These are phyloP conservation scores for Proisotoma minuta DNA, from an alignment of 2,888 invertebrate species.

Conservation along the genomic window DNA sequence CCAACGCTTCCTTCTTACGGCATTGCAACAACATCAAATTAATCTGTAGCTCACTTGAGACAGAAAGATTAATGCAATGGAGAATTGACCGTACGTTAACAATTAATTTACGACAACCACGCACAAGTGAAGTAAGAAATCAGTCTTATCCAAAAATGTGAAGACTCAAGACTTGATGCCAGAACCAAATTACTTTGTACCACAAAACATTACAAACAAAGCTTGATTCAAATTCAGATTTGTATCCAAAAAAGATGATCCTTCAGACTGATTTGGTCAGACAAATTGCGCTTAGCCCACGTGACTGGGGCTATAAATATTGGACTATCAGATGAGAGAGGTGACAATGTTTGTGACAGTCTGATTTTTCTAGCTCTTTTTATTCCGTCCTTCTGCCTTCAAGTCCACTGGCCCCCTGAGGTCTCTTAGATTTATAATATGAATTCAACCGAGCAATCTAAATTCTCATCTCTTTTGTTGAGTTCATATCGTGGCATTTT, in stretches of 20 bases:
- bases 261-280: slow-evolving; percentile 26
- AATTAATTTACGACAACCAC: slow-evolving; percentile 9
- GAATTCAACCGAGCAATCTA: background rate
- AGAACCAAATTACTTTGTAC: background rate
- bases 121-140: slow-evolving; percentile 12
- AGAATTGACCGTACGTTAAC: slow-evolving; percentile 11
- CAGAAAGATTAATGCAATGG: slow-evolving; percentile 14
- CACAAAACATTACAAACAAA: background rate
- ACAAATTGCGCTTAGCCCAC: slow-evolving; percentile 43
- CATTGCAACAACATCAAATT: background rate
- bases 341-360: slow-evolving; percentile 45
- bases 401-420: slow-evolving; percentile 19
- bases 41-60: slow-evolving; percentile 4
- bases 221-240: slow-evolving; percentile 2
- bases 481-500: slow-evolving; percentile 2
- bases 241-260: slow-evolving; percentile 18
- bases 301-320: slow-evolving; percentile 46
- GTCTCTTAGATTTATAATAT: slow-evolving; percentile 14
- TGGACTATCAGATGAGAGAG: slow-evolving; percentile 43
- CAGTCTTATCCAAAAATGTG: slow-evolving; percentile 1
- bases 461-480: background rate
- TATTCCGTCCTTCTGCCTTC: background rate
- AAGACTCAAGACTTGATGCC: background rate
- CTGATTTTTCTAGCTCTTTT: slow-evolving; percentile 42
- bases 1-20: background rate